Conservation (phyloP, 2,797 vertebrate species). For the Tenualosa ilisha region DNA sequence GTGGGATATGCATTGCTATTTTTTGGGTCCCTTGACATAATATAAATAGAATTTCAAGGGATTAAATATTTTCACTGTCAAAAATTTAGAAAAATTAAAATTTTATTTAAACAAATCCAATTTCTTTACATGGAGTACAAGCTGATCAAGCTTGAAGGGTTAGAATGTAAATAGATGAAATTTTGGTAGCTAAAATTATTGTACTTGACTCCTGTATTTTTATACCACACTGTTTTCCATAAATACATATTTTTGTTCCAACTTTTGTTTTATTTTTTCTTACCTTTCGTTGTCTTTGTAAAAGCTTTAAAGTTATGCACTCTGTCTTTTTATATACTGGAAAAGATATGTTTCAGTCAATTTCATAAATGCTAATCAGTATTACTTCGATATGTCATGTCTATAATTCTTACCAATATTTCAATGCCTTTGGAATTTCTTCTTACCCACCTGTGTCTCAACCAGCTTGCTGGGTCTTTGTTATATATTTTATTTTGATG, state of each 20-base stretch:
- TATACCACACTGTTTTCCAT: constrained; percentile 61
- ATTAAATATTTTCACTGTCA: constrained; percentile 44
- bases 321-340: constrained; percentile 83
- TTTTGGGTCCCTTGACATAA: constrained; percentile 28
- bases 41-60: constrained; percentile 34
- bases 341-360: constrained; percentile 72
- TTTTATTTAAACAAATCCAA: constrained; percentile 77
- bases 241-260: constrained; percentile 60
- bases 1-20: constrained; percentile 32
- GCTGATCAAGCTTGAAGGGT: constrained; percentile 84
- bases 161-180: constrained; percentile 85
- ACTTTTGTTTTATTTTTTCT: constrained; percentile 62
- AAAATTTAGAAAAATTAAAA: constrained; percentile 41
- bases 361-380: constrained; percentile 85
- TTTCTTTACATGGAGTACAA: constrained; percentile 78
- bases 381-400: constrained; percentile 81
- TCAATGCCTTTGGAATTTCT: constrained; percentile 65
- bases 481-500: constrained; percentile 74
- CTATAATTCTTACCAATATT: constrained; percentile 78
- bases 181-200: constrained; percentile 84
- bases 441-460: constrained; percentile 68
- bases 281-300: constrained; percentile 73
- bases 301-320: constrained; percentile 85
- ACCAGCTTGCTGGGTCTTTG: constrained; percentile 70
- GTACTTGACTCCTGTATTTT: constrained; percentile 76